A percentile compares a stretch with the other conserved stretches of the same genome.
These are phyloP conservation scores for Taxidea taxus DNA, from an alignment of 2,113 vertebrate genomes.

Conservation along the genomic window DNA sequence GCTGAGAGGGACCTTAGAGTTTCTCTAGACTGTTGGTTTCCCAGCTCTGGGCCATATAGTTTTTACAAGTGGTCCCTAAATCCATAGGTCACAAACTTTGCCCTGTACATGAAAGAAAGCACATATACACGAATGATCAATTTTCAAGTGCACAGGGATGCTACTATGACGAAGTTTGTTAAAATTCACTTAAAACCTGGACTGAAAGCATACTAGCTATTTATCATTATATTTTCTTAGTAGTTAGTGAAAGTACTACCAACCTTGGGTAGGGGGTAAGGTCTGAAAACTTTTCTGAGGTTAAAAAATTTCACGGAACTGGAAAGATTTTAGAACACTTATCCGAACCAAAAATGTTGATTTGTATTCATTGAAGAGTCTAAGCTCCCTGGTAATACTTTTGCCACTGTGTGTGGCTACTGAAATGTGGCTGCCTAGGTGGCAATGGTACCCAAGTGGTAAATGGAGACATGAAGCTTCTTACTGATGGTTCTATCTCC, in stretches of 20 bases:
- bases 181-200: not conserved
- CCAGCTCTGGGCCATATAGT: not conserved
- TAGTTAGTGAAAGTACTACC: not conserved
- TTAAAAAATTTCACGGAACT: not conserved
- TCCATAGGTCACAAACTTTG: not conserved
- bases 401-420: not conserved
- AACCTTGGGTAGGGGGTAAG: not conserved
- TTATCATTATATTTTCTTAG: not conserved
- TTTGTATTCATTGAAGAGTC: not conserved
- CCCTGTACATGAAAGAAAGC: not conserved
- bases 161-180: not conserved
- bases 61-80: not conserved
- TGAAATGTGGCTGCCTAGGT: not conserved
- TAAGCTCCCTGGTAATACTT: too few relatives aligned
- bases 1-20: not conserved
- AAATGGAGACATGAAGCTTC: too few relatives aligned
- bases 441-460: not conserved
- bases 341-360: not conserved
- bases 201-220: not conserved
- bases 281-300: not conserved
- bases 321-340: constrained; percentile 24
- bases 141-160: not conserved
- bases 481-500: accelerated
- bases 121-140: not conserved
- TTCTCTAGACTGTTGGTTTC: not conserved